Percentiles rank a stretch among this genome's conserved stretches.
Evolutionary conservation across 2,888 invertebrate genomes (phyloP).

Genomic region (Cerastis rubricosa): DNA sequence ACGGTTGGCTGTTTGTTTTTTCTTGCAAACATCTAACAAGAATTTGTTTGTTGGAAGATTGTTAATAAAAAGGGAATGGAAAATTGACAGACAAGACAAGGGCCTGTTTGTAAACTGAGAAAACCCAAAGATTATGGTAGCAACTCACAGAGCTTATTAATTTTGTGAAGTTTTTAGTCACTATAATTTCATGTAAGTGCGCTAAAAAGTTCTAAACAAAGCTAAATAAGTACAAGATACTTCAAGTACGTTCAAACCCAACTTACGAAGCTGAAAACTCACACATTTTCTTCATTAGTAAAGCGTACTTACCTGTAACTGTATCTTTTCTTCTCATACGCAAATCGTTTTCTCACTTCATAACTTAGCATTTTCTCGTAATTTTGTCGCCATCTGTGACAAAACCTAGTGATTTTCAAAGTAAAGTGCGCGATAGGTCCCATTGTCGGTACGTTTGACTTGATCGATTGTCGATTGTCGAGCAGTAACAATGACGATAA

Average conservation of each 20-base stretch:
- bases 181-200: background rate
- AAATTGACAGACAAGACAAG: constrained; percentile 14
- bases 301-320: background rate
- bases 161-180: background rate
- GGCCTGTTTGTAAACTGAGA: background rate
- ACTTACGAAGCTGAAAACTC: background rate
- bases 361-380: constrained; percentile 51
- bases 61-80: constrained; percentile 27
- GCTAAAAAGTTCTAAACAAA: background rate
- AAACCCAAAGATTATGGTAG: background rate
- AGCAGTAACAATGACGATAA: constrained; percentile 81
- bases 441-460: constrained; percentile 75
- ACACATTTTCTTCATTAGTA: background rate
- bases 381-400: constrained; percentile 65
- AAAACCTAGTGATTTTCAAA: constrained; percentile 73
- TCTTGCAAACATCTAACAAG: constrained; percentile 45
- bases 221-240: background rate
- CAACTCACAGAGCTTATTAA: background rate
- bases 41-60: constrained; percentile 34
- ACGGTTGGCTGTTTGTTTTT: constrained; percentile 70
- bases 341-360: constrained; percentile 48
- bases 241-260: background rate
- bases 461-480: constrained; percentile 83
- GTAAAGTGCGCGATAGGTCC: constrained; percentile 77
- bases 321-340: constrained; percentile 2